Percentiles rank a stretch among this genome's conserved stretches.
phyloP scores from a whole-genome alignment of 2,888 invertebrate species.

The Acanthosoma haemorrhoidale region DNA sequence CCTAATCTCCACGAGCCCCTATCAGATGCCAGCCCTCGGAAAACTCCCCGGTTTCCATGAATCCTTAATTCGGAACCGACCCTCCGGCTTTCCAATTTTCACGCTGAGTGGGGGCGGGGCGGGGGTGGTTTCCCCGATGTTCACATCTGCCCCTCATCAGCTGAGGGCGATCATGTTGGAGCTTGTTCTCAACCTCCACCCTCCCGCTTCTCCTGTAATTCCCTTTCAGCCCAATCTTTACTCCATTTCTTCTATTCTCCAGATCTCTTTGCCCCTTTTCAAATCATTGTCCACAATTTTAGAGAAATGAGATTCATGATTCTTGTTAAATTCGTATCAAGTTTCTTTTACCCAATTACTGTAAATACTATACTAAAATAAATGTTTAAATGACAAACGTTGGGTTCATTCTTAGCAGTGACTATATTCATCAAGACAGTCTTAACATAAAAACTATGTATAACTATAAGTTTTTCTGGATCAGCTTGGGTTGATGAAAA shows the following conservation, averaged over 20 bases:
- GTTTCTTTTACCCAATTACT: too few relatives aligned
- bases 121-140: constrained; percentile 4
- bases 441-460: too few relatives aligned
- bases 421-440: too few relatives aligned
- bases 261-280: neutral
- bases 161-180: neutral
- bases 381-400: too few relatives aligned
- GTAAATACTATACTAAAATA: too few relatives aligned
- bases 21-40: constrained; percentile 22
- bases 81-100: constrained; percentile 2
- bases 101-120: neutral
- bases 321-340: too few relatives aligned
- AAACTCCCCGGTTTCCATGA: constrained; percentile 22
- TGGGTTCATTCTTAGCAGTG: too few relatives aligned
- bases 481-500: too few relatives aligned
- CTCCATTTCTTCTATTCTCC: neutral
- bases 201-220: neutral
- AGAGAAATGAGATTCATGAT: too few relatives aligned
- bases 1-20: constrained; percentile 1
- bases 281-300: too few relatives aligned
- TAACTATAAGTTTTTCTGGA: too few relatives aligned
- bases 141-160: constrained; percentile 11
- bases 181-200: too few relatives aligned
- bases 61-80: constrained; percentile 16
- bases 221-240: constrained; percentile 1